These are phyloP conservation scores for Anthophora plumipes DNA, from an alignment of 2,888 invertebrate species.

Conservation along the genomic window DNA sequence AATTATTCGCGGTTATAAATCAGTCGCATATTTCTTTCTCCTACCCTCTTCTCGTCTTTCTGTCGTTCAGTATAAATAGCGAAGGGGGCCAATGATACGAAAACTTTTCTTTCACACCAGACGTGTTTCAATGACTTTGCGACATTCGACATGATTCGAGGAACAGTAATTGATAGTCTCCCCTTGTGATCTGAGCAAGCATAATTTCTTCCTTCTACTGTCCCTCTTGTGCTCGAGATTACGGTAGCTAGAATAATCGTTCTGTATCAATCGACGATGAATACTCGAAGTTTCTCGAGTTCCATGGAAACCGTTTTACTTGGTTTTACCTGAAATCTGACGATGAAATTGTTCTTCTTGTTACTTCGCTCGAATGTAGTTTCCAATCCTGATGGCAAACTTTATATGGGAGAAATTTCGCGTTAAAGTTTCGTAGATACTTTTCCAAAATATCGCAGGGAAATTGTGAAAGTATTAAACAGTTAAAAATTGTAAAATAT, in stretches of 20 bases:
- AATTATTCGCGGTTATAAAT: constrained; percentile 19
- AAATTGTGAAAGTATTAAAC: too few species aligned
- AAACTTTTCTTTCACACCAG: neutral
- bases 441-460: too few species aligned
- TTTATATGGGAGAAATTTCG: neutral
- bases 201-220: neutral
- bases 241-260: neutral
- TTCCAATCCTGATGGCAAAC: neutral
- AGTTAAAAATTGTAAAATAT: too few species aligned
- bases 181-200: neutral
- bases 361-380: neutral
- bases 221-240: neutral
- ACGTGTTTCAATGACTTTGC: constrained; percentile 2
- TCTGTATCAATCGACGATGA: neutral
- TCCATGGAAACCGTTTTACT: neutral
- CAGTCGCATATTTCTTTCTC: neutral
- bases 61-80: constrained; percentile 15
- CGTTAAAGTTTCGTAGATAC: too few species aligned
- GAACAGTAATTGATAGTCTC: constrained; percentile 21
- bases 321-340: neutral
- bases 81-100: neutral
- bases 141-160: constrained; percentile 21
- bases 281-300: neutral
- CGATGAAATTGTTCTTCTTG: neutral
- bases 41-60: neutral